These are phyloP conservation scores for Rhadina sibilatrix DNA, from an alignment of 2,113 vertebrate species.

Conservation along the genomic window DNA sequence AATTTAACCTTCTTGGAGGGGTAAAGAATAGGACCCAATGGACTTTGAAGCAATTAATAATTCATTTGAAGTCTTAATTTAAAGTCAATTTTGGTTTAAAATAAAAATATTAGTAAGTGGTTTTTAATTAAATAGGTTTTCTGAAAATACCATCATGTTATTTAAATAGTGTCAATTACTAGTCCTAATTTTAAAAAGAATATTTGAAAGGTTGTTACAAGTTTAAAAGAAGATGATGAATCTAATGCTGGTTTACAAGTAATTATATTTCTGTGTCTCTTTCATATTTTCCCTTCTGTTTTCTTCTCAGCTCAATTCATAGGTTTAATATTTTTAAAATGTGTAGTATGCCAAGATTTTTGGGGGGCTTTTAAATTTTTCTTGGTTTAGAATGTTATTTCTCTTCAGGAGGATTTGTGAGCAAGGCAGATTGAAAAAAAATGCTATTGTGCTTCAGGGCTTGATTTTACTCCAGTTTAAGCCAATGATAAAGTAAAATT, in stretches of 20 bases:
- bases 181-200: background rate
- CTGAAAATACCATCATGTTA: background rate
- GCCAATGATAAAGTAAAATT: constrained; percentile 21
- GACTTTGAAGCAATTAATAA: background rate
- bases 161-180: background rate
- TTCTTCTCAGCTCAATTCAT: background rate
- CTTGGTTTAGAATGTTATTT: background rate
- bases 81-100: background rate
- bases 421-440: background rate
- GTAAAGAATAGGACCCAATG: background rate
- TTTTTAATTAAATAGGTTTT: background rate
- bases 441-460: background rate
- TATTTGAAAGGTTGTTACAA: background rate
- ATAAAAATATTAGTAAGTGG: background rate
- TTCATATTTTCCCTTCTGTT: background rate
- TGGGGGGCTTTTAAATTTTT: background rate
- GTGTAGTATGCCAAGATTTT: background rate
- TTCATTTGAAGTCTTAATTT: background rate
- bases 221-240: background rate
- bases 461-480: constrained; percentile 23
- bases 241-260: background rate
- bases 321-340: background rate
- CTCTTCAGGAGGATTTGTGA: background rate
- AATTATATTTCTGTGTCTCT: background rate
- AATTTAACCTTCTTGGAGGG: background rate